These are phyloP conservation scores for Indicator maculatus DNA, from an alignment of 2,113 vertebrate genomes.

Conservation along the genomic window DNA sequence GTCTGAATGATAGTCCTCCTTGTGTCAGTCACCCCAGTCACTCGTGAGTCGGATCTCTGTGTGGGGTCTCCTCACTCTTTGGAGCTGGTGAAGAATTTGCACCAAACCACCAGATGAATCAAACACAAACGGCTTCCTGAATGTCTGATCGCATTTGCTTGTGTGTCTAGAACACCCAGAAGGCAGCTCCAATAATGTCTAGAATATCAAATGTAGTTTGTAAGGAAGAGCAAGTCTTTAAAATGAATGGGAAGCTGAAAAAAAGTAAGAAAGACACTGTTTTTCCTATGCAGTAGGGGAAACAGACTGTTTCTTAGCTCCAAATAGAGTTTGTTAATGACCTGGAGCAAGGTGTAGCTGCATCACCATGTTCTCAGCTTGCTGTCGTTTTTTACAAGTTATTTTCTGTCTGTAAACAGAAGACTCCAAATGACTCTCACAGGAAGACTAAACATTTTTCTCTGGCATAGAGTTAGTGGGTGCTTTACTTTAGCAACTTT, in stretches of 20 bases:
- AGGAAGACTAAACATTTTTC: not conserved
- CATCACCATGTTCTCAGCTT: not conserved
- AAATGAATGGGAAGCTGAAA: not conserved
- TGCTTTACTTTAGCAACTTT: not conserved
- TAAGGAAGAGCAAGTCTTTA: not conserved
- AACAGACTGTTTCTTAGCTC: not conserved
- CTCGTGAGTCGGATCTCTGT: not conserved
- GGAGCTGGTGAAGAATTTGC: not conserved
- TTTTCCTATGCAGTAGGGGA: not conserved
- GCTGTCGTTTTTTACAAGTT: not conserved
- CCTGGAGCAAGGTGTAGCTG: not conserved
- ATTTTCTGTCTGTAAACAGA: not conserved
- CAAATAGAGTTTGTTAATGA: not conserved
- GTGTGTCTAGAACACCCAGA: not conserved
- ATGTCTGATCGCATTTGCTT: not conserved
- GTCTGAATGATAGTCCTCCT: not conserved
- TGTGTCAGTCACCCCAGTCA: not conserved
- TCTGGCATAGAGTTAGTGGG: not conserved
- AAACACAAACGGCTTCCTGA: not conserved
- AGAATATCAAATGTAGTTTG: not conserved
- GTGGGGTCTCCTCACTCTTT: not conserved
- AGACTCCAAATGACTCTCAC: not conserved
- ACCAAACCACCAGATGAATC: not conserved
- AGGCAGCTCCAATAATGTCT: not conserved
- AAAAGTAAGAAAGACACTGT: not conserved